These are phyloP conservation scores for Perdita meconis DNA, from an alignment of 2,888 invertebrate genomes.

Conservation along the genomic window DNA sequence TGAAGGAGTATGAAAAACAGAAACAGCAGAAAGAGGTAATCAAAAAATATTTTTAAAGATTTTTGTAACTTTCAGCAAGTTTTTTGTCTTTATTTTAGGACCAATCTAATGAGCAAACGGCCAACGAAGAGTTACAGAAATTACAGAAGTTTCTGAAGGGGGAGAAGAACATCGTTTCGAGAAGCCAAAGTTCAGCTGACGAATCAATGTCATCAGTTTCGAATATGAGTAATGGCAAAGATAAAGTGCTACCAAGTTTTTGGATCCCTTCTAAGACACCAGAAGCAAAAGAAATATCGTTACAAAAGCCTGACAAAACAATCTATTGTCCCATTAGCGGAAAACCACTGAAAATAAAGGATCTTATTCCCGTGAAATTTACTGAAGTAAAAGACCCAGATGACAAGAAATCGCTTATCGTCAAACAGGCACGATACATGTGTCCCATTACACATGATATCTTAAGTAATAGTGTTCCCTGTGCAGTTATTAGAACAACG, in stretches of 20 bases:
- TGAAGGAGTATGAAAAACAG: conserved; percentile 96
- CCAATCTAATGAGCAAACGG: conserved; percentile 89
- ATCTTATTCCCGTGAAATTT: conserved; percentile 96
- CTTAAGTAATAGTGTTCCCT: conserved; percentile 96
- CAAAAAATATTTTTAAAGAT: background rate
- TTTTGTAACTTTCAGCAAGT: background rate
- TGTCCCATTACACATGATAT: conserved; percentile 99
- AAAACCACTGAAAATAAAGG: conserved; percentile 94
- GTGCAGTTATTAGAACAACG: conserved; percentile 95
- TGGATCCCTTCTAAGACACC: conserved; percentile 98
- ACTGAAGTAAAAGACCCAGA: conserved; percentile 95
- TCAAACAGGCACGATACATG: conserved; percentile 97
- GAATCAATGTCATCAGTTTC: conserved; percentile 86
- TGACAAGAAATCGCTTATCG: conserved; percentile 93
- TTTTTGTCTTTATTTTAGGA: conserved; percentile 77
- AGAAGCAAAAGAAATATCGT: conserved; percentile 88
- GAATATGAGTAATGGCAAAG: conserved; percentile 91
- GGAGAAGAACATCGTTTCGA: conserved; percentile 90
- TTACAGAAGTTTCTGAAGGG: conserved; percentile 92
- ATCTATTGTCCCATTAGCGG: conserved; percentile 94
- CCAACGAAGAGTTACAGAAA: conserved; percentile 90
- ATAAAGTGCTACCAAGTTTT: conserved; percentile 95
- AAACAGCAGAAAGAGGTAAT: conserved; percentile 89
- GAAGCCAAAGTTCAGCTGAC: conserved; percentile 46
- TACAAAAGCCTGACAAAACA: conserved; percentile 91